These are phyloP conservation scores for Passer domesticus DNA, from an alignment of 2,113 vertebrate species.

Conservation along the genomic window DNA sequence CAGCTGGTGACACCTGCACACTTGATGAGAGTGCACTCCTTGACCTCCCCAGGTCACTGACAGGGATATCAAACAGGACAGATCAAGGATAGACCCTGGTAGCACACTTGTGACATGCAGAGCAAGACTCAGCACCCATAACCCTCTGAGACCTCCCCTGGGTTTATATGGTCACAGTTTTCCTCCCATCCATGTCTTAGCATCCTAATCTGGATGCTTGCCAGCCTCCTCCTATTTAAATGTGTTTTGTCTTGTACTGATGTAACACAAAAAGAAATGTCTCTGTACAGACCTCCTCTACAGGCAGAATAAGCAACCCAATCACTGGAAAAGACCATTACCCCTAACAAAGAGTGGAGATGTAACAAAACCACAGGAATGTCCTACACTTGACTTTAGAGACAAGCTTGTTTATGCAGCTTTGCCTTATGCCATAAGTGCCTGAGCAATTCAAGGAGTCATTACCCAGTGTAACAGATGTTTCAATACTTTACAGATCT, in stretches of 20 bases:
- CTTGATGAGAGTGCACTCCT: background rate
- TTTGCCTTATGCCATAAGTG: background rate
- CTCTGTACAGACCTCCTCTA: background rate
- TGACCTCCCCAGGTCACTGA: background rate
- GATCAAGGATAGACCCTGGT: background rate
- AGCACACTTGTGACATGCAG: background rate
- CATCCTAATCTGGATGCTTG: background rate
- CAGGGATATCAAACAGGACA: background rate
- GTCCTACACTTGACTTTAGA: background rate
- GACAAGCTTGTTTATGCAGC: background rate
- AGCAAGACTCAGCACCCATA: background rate
- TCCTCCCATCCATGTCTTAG: background rate
- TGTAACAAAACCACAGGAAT: background rate
- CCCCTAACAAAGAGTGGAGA: background rate
- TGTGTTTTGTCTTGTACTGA: background rate
- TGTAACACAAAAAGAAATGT: background rate
- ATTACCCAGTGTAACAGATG: background rate
- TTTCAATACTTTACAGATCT: slow-evolving; percentile 12
- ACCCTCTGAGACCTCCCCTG: background rate
- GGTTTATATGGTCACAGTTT: background rate
- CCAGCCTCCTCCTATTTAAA: background rate
- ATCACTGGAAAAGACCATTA: background rate
- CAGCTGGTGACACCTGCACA: background rate
- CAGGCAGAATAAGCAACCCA: background rate
- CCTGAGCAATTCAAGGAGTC: background rate